Percentiles rank a stretch among this genome's conserved stretches.
Evolutionary conservation across 2,888 invertebrate species (phyloP).

Genomic region (Bellardia pandia): DNA sequence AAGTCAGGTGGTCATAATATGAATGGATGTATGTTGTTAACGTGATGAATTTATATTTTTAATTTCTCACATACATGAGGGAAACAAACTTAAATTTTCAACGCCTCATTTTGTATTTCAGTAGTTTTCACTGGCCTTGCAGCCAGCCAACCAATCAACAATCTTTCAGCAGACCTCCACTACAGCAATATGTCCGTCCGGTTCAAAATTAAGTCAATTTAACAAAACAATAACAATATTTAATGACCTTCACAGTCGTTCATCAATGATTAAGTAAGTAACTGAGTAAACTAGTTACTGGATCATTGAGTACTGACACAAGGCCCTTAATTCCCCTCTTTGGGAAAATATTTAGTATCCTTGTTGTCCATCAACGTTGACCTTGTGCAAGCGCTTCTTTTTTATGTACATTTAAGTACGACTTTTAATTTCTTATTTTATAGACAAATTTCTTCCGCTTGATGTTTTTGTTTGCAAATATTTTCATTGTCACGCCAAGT

Average conservation of each 20-base stretch:
- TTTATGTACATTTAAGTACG: background rate
- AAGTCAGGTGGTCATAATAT: constrained; percentile 41
- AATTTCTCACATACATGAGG: background rate
- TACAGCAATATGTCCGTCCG: constrained; percentile 20
- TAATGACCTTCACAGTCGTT: constrained; percentile 68
- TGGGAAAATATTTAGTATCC: background rate
- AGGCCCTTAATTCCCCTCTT: constrained; percentile 54
- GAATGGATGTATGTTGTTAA: background rate
- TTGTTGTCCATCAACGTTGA: constrained; percentile 27
- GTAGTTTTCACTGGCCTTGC: constrained; percentile 79
- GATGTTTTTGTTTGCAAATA: constrained; percentile 78
- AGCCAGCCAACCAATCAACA: constrained; percentile 9
- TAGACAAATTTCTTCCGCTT: constrained; percentile 69
- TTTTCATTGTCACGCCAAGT: constrained; percentile 76
- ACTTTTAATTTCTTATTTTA: constrained; percentile 32
- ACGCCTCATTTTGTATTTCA: constrained; percentile 74
- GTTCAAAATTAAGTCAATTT: constrained; percentile 42
- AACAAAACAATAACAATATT: constrained; percentile 11
- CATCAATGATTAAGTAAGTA: constrained; percentile 64
- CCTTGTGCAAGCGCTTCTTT: constrained; percentile 75
- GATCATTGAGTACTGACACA: constrained; percentile 25
- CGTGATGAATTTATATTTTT: constrained; percentile 16
- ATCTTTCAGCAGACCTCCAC: constrained; percentile 38
- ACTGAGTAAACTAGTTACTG: constrained; percentile 37
- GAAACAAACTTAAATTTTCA: constrained; percentile 71